Evolutionary conservation across 2,797 vertebrate species (phyloP).

Genomic region (Brachyrhaphis roseni): DNA sequence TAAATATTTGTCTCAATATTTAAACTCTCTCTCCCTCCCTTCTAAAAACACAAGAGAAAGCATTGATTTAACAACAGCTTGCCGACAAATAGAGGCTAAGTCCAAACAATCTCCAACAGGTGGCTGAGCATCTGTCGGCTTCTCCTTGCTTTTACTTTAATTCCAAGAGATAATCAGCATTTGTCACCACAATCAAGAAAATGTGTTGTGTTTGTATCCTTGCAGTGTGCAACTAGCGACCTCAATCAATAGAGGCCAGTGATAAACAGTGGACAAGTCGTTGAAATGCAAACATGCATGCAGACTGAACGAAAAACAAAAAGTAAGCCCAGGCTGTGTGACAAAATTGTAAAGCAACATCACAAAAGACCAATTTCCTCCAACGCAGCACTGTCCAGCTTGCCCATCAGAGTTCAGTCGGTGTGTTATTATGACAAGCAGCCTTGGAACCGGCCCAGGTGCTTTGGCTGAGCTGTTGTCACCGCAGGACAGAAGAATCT

Average conservation of each 20-base stretch:
- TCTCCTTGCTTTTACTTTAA: conserved; percentile 14
- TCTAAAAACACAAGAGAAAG: conserved; percentile 17
- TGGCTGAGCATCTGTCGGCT: conserved; percentile 32
- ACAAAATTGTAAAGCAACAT: background rate
- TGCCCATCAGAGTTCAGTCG: conserved; percentile 42
- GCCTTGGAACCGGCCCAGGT: conserved; percentile 48
- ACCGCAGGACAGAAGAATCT: conserved; percentile 36
- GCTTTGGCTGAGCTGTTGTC: conserved; percentile 39
- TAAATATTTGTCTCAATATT: background rate
- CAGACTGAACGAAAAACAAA: conserved; percentile 1
- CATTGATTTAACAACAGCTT: conserved; percentile 10
- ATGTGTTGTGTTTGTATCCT: conserved; percentile 9
- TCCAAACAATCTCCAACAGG: conserved; percentile 26
- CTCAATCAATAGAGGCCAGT: background rate
- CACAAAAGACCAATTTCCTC: background rate
- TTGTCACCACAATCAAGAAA: conserved; percentile 4
- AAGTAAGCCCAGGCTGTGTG: conserved; percentile 3
- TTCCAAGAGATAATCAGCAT: background rate
- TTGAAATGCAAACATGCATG: conserved; percentile 1
- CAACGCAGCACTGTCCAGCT: conserved; percentile 16
- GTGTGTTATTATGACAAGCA: conserved; percentile 29
- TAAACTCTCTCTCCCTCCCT: background rate
- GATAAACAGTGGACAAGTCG: background rate
- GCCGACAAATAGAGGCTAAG: conserved; percentile 8
- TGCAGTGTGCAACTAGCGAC: background rate